Conservation (phyloP, 2,888 invertebrate species). For the Polymixis lichenea region DNA sequence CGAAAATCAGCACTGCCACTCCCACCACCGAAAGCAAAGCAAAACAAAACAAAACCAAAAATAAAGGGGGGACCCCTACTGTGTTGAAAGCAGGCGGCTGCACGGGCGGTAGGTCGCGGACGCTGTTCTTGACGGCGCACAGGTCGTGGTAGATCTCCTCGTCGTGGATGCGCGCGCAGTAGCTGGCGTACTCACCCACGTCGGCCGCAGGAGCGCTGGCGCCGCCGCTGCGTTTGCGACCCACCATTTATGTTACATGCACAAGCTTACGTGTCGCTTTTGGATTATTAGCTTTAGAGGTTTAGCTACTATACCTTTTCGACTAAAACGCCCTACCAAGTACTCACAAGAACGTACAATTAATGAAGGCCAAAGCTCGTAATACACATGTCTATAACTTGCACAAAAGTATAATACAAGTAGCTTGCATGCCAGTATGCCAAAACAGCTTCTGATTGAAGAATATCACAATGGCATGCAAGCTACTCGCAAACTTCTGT, state of each 20-base stretch:
- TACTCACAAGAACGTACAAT: too few relatives aligned
- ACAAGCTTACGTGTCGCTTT: conserved; percentile 65
- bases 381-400: too few relatives aligned
- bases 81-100: conserved; percentile 86
- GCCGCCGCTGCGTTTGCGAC: conserved; percentile 79
- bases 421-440: too few relatives aligned
- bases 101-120: conserved; percentile 87
- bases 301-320: conserved; percentile 10
- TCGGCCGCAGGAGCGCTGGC: conserved; percentile 77
- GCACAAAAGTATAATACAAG: too few relatives aligned
- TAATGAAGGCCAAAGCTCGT: too few relatives aligned
- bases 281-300: conserved; percentile 50
- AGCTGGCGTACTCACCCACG: conserved; percentile 92
- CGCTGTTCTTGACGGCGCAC: conserved; percentile 93
- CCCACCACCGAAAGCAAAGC: conserved; percentile 56
- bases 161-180: conserved; percentile 94
- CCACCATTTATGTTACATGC: conserved; percentile 71
- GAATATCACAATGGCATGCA: too few relatives aligned
- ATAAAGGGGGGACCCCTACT: conserved; percentile 74
- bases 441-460: too few relatives aligned
- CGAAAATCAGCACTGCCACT: conserved; percentile 33
- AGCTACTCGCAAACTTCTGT: too few relatives aligned
- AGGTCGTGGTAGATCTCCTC: conserved; percentile 99
- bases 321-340: conserved; percentile 7
- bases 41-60: conserved; percentile 44